Percentiles rank a stretch among this genome's conserved stretches.
Conservation (phyloP, 2,113 vertebrate genomes). For the Girardinichthys multiradiatus region DNA sequence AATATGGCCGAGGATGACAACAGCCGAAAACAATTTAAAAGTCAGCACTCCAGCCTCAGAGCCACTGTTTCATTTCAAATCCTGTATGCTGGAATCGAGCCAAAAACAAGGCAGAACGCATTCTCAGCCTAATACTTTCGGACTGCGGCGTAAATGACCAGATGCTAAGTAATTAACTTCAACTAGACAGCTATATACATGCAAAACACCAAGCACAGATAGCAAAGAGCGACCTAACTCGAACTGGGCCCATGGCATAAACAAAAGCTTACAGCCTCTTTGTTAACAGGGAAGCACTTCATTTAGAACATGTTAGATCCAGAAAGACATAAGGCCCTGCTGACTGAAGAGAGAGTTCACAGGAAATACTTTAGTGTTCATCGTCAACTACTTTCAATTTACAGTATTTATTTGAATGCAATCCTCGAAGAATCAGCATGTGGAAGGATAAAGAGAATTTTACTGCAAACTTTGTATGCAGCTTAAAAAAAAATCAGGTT, state of each 20-base stretch:
- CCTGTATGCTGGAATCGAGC: slow-evolving; percentile 16
- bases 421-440: background rate
- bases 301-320: background rate
- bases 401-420: background rate
- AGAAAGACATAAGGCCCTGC: background rate
- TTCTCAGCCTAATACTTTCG: slow-evolving; percentile 33
- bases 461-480: slow-evolving; percentile 3
- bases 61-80: slow-evolving; percentile 9
- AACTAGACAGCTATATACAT: slow-evolving; percentile 16
- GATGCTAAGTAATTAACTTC: slow-evolving; percentile 52
- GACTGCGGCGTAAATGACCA: slow-evolving; percentile 49
- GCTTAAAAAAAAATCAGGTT: slow-evolving; percentile 4
- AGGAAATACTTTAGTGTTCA: background rate
- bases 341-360: background rate
- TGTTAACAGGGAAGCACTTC: slow-evolving; percentile 13
- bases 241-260: slow-evolving; percentile 8
- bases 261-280: background rate
- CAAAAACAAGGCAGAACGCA: slow-evolving; percentile 38
- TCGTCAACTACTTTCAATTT: background rate
- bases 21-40: slow-evolving; percentile 16
- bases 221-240: background rate
- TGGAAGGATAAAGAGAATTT: slow-evolving; percentile 1
- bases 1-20: background rate
- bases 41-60: slow-evolving; percentile 29
- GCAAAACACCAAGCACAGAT: background rate